Base-by-base conservation (phyloP, 2,797 vertebrate genomes). In the Melanotaenia parkinsoni region DNA sequence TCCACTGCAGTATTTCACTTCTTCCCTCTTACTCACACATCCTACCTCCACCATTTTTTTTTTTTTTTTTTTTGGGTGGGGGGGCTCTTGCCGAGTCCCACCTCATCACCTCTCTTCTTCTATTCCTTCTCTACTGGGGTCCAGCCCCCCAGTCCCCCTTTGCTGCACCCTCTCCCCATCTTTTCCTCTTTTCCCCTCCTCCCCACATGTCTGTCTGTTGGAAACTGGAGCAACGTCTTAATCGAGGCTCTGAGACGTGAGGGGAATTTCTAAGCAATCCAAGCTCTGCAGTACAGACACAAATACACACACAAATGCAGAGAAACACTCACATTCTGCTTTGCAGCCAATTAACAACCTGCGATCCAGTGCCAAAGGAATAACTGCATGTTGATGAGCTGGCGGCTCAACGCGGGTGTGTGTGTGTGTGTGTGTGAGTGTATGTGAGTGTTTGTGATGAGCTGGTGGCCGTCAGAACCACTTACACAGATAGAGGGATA, bases 211-310 rank as follows among this genome's bases (percentile, higher is more conserved):
- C 91, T 93, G 86, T 87, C 88, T 90, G 88, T 86, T 82, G 70
- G 67, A 90, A 92, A 94, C 87, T 93, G 76, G 88, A 94, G 93
- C 91, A 93, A 95, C 84, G 77, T 91, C 93, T 95, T 95, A 92
- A 94, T 94, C 92, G 89, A 89, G 90, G 79, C 87, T 91, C 65
- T 33, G 74, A 79, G 86, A 91, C 85, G 90, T 87, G 88, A 93
- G 78, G 72, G 73, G 89, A 93, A 94, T 94, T 79, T 86, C 78
- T 86, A 67, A 92, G 81, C 86, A 80, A 65, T 45, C 83, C 71
- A 47, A 2, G 78, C 82, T 90, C 87, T 85, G 89, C 90, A 81
- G 87, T 78, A 82, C 72, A 85, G 81, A 84, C 77, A 72, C 82
- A 78, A 47, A 77, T 82, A 82, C 77, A 77, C 63, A 73, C 53